These are phyloP conservation scores for Drosophila incognita DNA, from an alignment of 2,888 invertebrate genomes.

Conservation along the genomic window DNA sequence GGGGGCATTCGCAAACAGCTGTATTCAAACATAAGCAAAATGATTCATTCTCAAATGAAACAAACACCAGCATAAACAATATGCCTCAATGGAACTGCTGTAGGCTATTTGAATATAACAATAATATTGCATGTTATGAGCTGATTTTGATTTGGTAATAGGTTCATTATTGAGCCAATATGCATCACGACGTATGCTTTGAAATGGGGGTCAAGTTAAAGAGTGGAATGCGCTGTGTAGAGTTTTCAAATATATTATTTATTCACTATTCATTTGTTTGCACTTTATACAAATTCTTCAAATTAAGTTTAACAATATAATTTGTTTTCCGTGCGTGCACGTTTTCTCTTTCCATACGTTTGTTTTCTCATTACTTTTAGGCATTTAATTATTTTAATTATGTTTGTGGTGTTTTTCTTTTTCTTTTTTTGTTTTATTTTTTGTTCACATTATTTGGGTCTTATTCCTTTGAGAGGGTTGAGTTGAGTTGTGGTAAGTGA, in stretches of 20 bases:
- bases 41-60: neutral
- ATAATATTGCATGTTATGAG: conserved; percentile 19
- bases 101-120: neutral
- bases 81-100: neutral
- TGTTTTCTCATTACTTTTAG: conserved; percentile 15
- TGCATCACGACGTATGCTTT: neutral
- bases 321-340: conserved; percentile 36
- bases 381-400: conserved; percentile 30
- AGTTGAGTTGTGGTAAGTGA: conserved; percentile 22
- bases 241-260: conserved; percentile 71
- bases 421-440: neutral
- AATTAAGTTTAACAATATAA: conserved; percentile 57
- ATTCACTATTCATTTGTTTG: conserved; percentile 69
- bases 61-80: neutral
- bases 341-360: conserved; percentile 18
- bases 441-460: conserved; percentile 17
- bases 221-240: neutral
- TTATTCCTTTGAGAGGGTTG: conserved; percentile 9
- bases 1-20: neutral
- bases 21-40: neutral
- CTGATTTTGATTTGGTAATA: conserved; percentile 43
- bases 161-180: conserved; percentile 32
- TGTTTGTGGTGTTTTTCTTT: conserved; percentile 26
- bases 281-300: conserved; percentile 56
- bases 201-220: conserved; percentile 5